Conservation (phyloP, 2,797 vertebrate genomes). For the Harpagifer antarcticus region DNA sequence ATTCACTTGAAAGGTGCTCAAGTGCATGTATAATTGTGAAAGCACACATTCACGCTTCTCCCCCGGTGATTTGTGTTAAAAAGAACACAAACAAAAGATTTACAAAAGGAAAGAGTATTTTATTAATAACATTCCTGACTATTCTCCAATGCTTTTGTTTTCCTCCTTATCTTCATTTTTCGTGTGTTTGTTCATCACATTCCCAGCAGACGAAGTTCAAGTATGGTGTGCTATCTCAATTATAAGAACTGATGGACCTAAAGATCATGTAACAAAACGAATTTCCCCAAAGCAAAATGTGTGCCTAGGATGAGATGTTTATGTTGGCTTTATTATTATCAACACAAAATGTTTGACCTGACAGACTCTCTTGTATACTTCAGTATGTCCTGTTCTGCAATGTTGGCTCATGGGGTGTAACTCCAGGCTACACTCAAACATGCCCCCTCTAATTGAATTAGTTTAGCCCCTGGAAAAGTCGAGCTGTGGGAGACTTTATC, state of each 20-base stretch:
- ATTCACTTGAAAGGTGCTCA: not conserved
- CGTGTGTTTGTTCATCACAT: slow-evolving; percentile 51
- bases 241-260: slow-evolving; percentile 43
- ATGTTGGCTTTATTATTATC: slow-evolving; percentile 63
- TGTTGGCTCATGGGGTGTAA: slow-evolving; percentile 62
- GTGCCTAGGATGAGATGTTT: slow-evolving; percentile 56
- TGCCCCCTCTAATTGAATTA: slow-evolving; percentile 73
- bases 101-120: not conserved
- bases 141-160: slow-evolving; percentile 13
- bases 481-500: slow-evolving; percentile 67
- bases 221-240: slow-evolving; percentile 26
- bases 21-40: not conserved
- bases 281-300: slow-evolving; percentile 45
- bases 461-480: slow-evolving; percentile 73
- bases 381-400: slow-evolving; percentile 61
- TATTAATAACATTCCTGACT: slow-evolving; percentile 4
- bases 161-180: slow-evolving; percentile 22
- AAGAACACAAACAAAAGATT: slow-evolving; percentile 7
- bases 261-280: slow-evolving; percentile 64
- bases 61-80: not conserved
- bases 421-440: slow-evolving; percentile 66
- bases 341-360: slow-evolving; percentile 62
- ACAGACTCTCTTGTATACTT: slow-evolving; percentile 58
- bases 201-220: slow-evolving; percentile 43
- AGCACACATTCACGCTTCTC: not conserved